Conservation (phyloP, 2,888 invertebrate species). For the Arrhopalites spinosus region DNA sequence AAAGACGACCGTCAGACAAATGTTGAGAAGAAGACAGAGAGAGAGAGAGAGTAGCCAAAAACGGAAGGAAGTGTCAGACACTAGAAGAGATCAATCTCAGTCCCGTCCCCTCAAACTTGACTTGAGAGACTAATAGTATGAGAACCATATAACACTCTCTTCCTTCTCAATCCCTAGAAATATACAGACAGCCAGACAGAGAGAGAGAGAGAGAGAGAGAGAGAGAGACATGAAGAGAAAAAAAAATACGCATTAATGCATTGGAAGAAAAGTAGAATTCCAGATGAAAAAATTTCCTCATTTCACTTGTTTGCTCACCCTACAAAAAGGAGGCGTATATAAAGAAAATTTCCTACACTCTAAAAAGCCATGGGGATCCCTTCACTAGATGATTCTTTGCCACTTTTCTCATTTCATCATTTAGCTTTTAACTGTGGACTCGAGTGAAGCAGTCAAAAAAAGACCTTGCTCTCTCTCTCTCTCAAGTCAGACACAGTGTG, state of each 20-base stretch:
- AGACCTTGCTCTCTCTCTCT: background rate
- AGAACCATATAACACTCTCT: background rate
- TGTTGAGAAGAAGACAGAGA: slow-evolving; percentile 12
- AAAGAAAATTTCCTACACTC: background rate
- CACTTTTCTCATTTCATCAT: slow-evolving; percentile 26
- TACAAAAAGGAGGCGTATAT: background rate
- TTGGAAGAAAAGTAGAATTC: slow-evolving; percentile 27
- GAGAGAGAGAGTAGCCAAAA: background rate
- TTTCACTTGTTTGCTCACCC: slow-evolving; percentile 34
- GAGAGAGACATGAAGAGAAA: slow-evolving; percentile 7
- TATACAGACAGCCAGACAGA: background rate
- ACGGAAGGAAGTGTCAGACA: slow-evolving; percentile 48
- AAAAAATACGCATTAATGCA: slow-evolving; percentile 22
- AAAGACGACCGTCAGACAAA: background rate
- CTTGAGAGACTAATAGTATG: slow-evolving; percentile 23
- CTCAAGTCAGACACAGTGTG: slow-evolving; percentile 4
- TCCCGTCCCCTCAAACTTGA: slow-evolving; percentile 32
- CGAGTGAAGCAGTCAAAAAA: background rate
- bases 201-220: slow-evolving; percentile 14
- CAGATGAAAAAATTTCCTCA: slow-evolving; percentile 40
- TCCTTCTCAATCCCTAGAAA: background rate
- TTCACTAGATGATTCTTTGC: slow-evolving; percentile 9
- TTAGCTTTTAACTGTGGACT: slow-evolving; percentile 3
- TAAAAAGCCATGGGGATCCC: background rate
- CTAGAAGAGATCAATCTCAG: slow-evolving; percentile 49